Evolutionary conservation across 2,797 vertebrate genomes (phyloP).

Genomic region (Pangasius mekongensis): DNA sequence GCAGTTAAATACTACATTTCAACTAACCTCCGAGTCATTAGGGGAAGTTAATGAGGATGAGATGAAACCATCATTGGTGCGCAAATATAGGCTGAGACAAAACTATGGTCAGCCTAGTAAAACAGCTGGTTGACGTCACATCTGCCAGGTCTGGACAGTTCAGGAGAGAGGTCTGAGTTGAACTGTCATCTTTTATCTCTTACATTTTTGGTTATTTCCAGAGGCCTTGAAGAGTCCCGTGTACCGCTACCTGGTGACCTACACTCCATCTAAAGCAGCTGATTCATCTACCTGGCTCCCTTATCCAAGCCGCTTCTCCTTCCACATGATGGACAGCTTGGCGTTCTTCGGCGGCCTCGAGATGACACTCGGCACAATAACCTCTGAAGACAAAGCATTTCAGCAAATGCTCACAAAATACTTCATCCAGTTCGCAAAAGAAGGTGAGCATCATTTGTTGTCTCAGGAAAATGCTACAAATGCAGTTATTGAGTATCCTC

Average conservation of each 20-base stretch:
- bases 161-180: background rate
- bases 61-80: background rate
- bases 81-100: background rate
- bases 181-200: background rate
- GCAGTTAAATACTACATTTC: background rate
- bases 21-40: background rate
- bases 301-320: constrained; percentile 73
- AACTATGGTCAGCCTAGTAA: background rate
- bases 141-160: background rate
- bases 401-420: constrained; percentile 68
- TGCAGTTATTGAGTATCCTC: background rate
- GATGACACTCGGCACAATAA: constrained; percentile 55
- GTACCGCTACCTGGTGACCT: constrained; percentile 78
- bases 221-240: constrained; percentile 75
- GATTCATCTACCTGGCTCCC: constrained; percentile 35
- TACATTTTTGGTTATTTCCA: constrained; percentile 53
- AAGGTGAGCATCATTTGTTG: constrained; percentile 63
- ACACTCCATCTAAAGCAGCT: constrained; percentile 69
- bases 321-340: constrained; percentile 71
- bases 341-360: constrained; percentile 72
- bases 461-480: background rate
- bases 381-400: constrained; percentile 65
- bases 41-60: background rate
- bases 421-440: constrained; percentile 72
- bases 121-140: background rate